Evolutionary conservation across 2,113 vertebrate genomes (phyloP).

Genomic region (Etheostoma cragini): DNA sequence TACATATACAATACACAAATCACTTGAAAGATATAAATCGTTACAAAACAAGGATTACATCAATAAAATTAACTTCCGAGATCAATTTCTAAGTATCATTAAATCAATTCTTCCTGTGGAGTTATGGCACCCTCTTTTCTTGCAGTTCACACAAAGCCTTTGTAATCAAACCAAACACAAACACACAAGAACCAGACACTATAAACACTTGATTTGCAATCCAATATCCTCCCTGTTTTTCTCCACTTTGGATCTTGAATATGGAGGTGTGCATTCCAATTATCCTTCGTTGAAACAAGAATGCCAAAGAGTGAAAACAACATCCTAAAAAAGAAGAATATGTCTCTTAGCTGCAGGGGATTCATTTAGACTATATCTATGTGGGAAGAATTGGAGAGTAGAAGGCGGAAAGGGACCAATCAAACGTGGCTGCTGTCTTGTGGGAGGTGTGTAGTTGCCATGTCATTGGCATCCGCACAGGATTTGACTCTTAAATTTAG

Average conservation of each 20-base stretch:
- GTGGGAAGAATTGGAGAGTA: slow-evolving; percentile 28
- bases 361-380: slow-evolving; percentile 46
- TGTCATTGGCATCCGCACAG: slow-evolving; percentile 12
- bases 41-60: slow-evolving; percentile 31
- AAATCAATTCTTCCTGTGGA: slow-evolving; percentile 42
- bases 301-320: slow-evolving; percentile 51
- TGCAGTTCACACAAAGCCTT: slow-evolving; percentile 28
- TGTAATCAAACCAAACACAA: slow-evolving; percentile 57
- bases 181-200: slow-evolving; percentile 43
- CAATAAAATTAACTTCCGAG: slow-evolving; percentile 16
- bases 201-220: slow-evolving; percentile 75
- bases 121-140: slow-evolving; percentile 15
- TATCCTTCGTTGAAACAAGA: slow-evolving; percentile 62
- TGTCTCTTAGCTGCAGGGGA: slow-evolving; percentile 36
- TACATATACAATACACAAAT: neutral
- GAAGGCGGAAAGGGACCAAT: slow-evolving; percentile 17
- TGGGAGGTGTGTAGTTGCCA: neutral
- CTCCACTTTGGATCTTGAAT: slow-evolving; percentile 61
- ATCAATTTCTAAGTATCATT: neutral
- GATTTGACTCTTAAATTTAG: slow-evolving; percentile 20
- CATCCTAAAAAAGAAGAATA: slow-evolving; percentile 11
- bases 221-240: slow-evolving; percentile 66
- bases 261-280: slow-evolving; percentile 70
- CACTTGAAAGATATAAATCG: slow-evolving; percentile 6
- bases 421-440: slow-evolving; percentile 13